Evolutionary conservation across 2,113 vertebrate genomes (phyloP), one percentile per base, ranked within the genome.

Genomic region (Indicator maculatus): DNA sequence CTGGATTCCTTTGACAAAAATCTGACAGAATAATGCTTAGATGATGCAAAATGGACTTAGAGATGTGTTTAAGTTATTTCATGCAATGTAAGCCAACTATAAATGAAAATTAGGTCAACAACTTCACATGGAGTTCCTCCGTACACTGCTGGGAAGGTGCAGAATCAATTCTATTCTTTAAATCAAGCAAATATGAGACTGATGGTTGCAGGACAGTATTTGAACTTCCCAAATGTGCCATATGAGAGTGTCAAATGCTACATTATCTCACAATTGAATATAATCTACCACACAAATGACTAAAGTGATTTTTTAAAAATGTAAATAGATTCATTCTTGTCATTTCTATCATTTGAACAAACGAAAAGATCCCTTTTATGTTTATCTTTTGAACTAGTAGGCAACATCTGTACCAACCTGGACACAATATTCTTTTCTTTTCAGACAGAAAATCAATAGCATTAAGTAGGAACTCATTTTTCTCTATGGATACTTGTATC

Each of bases 351-450:
- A 80, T 44, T 52, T 26, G 11, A 93, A 47, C n/a, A 95, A 95
- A 85, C 30, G 0, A 66, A 93, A 94, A 89, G 28, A 61, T 67
- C 28, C 8, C 11, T 89, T 81, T 56, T 50, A 31, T 44, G 38
- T 9, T 71, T 74, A 91, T 83, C 31, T 73, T 85, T 83, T 70
- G 20, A 89, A 67, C 56, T 58, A 60, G 38, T 31, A 50, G 15
- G 61, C 67, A 90, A 66, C 26, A 45, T 89, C 66, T 61, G 5
- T 20, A 89, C 64, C 41, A 88, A 30, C 14, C 26, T 44, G 59
- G 75, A 92, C 84, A 89, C 63, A 80, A 87, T 60, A 96, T 70
- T 83, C 75, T 85, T 93, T 94, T 74, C 79, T 74, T 93, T 90
- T 70, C 87, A 93, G 84, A 95, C 71, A 83, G 39, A 91, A 89